These are phyloP conservation scores for Orestias chungarensis DNA, from an alignment of 2,797 vertebrate genomes.

Conservation along the genomic window DNA sequence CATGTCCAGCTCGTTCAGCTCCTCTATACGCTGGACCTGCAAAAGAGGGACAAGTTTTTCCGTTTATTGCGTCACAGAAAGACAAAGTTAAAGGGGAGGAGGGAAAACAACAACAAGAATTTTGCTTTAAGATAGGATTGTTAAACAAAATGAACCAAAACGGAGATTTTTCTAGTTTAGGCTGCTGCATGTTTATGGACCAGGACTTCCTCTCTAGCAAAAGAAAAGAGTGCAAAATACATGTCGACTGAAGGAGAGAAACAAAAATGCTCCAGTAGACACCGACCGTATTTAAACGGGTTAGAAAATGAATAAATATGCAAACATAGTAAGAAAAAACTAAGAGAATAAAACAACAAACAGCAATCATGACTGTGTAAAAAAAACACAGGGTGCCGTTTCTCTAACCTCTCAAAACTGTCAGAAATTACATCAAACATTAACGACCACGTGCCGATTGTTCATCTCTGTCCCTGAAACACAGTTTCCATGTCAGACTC, in stretches of 20 bases:
- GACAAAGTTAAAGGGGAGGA: neutral
- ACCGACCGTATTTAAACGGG: neutral
- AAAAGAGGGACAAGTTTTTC: neutral
- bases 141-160: neutral
- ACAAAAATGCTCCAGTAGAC: neutral
- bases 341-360: neutral
- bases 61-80: neutral
- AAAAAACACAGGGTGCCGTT: neutral
- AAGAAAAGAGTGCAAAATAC: neutral
- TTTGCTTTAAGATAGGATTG: neutral
- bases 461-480: neutral
- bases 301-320: neutral
- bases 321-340: neutral
- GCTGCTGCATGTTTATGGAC: neutral
- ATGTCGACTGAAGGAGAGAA: neutral
- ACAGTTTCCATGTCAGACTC: neutral
- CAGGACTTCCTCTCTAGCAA: neutral
- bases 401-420: neutral
- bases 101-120: neutral
- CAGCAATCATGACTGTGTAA: too few species aligned
- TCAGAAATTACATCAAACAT: neutral
- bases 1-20: slow-evolving; percentile 97
- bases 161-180: neutral
- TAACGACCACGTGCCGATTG: neutral
- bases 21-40: slow-evolving; percentile 90